Evolutionary conservation across 2,113 vertebrate genomes (phyloP).

Genomic region (Psammodynastes pulverulentus): DNA sequence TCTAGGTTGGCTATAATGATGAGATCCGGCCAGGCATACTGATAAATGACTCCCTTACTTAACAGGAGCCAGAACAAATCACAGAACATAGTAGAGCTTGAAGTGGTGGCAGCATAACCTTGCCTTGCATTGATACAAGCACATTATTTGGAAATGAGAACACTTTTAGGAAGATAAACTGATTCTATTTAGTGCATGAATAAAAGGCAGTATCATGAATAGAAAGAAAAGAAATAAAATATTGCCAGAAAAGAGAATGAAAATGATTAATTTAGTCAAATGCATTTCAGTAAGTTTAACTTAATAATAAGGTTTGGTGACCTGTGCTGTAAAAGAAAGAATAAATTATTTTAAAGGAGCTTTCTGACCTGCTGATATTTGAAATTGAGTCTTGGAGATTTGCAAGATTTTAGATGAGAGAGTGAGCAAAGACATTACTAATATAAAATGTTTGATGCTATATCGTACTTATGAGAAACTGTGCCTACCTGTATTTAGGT

Average conservation of each 20-base stretch:
- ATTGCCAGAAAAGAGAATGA: not conserved
- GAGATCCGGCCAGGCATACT: not conserved
- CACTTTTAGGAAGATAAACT: slow-evolving; percentile 26
- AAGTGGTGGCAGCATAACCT: not conserved
- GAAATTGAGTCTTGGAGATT: not conserved
- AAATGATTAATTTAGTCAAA: not conserved
- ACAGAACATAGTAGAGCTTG: not conserved
- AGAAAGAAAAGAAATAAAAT: slow-evolving; percentile 23
- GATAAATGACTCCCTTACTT: not conserved
- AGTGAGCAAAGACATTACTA: not conserved
- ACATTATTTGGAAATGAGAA: not conserved
- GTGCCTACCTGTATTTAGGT: not conserved
- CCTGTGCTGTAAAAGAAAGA: not conserved
- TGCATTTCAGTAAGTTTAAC: not conserved
- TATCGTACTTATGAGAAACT: not conserved
- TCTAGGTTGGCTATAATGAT: not conserved
- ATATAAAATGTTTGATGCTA: not conserved
- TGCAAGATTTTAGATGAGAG: not conserved
- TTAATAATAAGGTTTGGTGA: not conserved
- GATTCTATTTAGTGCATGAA: slow-evolving; percentile 18
- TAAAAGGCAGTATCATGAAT: slow-evolving; percentile 4
- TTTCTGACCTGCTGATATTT: not conserved
- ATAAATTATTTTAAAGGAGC: not conserved
- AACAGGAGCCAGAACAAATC: not conserved
- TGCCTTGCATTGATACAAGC: not conserved